Percentiles rank a stretch among this genome's conserved stretches.
Evolutionary conservation across 2,888 invertebrate genomes (phyloP).

Genomic region (Dendrolimus houi): DNA sequence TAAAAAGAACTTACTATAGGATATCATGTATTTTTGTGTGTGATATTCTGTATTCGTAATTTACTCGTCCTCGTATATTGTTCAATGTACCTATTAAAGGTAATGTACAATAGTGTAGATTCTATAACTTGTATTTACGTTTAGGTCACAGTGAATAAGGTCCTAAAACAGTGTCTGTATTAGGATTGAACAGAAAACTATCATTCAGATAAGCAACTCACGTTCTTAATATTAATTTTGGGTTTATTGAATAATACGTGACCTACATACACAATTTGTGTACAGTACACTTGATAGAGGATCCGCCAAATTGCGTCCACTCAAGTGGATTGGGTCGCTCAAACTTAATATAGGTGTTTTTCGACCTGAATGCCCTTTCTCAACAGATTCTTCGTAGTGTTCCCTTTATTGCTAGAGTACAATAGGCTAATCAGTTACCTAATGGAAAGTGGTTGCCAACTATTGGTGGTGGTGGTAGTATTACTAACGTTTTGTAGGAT

Average conservation of each 20-base stretch:
- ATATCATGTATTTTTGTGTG: too few relatives aligned
- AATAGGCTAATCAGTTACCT: too few relatives aligned
- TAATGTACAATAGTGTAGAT: too few relatives aligned
- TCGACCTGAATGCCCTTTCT: constrained; percentile 15
- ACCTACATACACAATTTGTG: constrained; percentile 47
- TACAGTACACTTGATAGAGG: constrained; percentile 35
- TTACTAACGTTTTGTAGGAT: too few relatives aligned
- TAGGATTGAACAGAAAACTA: constrained; percentile 45
- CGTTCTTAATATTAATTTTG: constrained; percentile 64
- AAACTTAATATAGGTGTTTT: constrained; percentile 28
- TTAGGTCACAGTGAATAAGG: constrained; percentile 21
- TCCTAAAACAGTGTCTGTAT: constrained; percentile 37
- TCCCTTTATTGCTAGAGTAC: too few relatives aligned
- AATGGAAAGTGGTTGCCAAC: too few relatives aligned
- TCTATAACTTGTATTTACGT: too few relatives aligned
- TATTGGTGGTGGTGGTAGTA: too few relatives aligned
- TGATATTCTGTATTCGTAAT: too few relatives aligned
- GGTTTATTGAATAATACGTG: constrained; percentile 71
- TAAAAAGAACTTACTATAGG: too few relatives aligned
- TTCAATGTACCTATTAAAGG: too few relatives aligned
- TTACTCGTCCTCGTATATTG: too few relatives aligned
- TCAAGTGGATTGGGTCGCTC: constrained; percentile 42
- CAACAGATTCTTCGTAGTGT: constrained; percentile 5
- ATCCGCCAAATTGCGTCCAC: constrained; percentile 43
- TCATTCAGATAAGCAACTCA: constrained; percentile 41